Conservation (phyloP, 2,888 invertebrate species). For the Toxonevra muliebris region DNA sequence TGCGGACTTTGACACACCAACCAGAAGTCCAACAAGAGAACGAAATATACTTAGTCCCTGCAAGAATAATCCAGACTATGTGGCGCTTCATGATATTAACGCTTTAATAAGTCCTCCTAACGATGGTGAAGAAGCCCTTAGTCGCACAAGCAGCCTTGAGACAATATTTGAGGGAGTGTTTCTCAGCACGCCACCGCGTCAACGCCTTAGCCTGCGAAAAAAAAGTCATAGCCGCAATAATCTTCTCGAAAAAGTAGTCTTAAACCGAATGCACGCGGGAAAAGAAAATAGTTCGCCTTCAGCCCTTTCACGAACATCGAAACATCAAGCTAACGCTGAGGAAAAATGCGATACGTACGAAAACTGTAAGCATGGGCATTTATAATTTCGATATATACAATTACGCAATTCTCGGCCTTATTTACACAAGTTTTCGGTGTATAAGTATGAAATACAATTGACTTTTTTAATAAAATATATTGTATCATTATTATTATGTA, state of each 20-base stretch:
- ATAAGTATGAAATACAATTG: too few relatives aligned
- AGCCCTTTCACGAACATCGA: too few relatives aligned
- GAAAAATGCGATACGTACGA: too few relatives aligned
- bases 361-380: too few relatives aligned
- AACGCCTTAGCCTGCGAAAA: conserved; percentile 3
- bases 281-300: conserved; percentile 53
- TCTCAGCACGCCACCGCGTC: conserved; percentile 58
- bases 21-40: conserved; percentile 20
- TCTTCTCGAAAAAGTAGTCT: conserved; percentile 51
- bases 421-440: too few relatives aligned
- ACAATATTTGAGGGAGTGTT: conserved; percentile 64
- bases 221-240: conserved; percentile 42
- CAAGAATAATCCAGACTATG: conserved; percentile 52
- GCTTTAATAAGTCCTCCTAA: conserved; percentile 60
- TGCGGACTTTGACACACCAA: conserved; percentile 40
- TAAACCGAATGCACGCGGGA: conserved; percentile 50
- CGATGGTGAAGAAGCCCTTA: conserved; percentile 43
- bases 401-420: too few relatives aligned
- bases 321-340: too few relatives aligned
- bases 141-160: conserved; percentile 53
- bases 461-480: too few relatives aligned
- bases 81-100: conserved; percentile 61
- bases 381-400: too few relatives aligned
- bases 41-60: conserved; percentile 32
- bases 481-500: too few relatives aligned